Evolutionary conservation across 37 sponge, comb jelly and placozoan genomes (phyloP), one percentile per base, ranked within the genome.

Genomic region (Agelas oroides): DNA sequence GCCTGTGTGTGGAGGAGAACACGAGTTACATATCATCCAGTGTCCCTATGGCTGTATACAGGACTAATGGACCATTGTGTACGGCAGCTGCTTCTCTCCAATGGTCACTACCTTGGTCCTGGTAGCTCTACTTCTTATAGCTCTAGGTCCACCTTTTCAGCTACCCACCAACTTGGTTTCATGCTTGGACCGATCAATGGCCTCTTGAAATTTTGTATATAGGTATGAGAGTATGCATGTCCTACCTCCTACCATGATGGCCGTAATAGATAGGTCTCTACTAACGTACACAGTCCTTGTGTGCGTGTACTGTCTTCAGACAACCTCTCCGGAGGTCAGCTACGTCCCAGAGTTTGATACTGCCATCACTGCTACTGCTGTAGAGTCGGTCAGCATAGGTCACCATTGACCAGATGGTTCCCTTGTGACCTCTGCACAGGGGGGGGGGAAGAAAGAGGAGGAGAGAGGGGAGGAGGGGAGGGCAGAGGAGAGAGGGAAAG

Each of bases 311-410:
- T 18, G 97, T 94, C 75, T 91, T 91, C 40, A 94, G 57, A 65
- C 97, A 96, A 62, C 92, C 92, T 64, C 92, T 91, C 23, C 85
- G 88, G 53, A 91, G 70, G 80, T 93, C 94, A 54, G 80, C 73
- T 28, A 89, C 71, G 65, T 91, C 92, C 97, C 97, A 96, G 62
- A 91, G 70, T 64, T 93, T 93, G 53, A 96, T 89, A 24, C 87
- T 80, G 0, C 94, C 97, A 91, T 94, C 97, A 71, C 95, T 88
- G 32, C 95, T 88, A 23, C 92, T 71, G 66, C 95, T 93, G 84
- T 87, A 94, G 23, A 96, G 87, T 28, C 77, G 70, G 64, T 80
- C 84, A 5, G 34, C 58, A 53, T 71, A 24, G 0, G 85, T 41
- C 34, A 80, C 94, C 70, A 94, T 46, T 0, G 92, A 94, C 89